Evolutionary conservation across 2,113 vertebrate species (phyloP), one percentile per base, ranked within the genome.

Genomic region (Prietella phreatophila): DNA sequence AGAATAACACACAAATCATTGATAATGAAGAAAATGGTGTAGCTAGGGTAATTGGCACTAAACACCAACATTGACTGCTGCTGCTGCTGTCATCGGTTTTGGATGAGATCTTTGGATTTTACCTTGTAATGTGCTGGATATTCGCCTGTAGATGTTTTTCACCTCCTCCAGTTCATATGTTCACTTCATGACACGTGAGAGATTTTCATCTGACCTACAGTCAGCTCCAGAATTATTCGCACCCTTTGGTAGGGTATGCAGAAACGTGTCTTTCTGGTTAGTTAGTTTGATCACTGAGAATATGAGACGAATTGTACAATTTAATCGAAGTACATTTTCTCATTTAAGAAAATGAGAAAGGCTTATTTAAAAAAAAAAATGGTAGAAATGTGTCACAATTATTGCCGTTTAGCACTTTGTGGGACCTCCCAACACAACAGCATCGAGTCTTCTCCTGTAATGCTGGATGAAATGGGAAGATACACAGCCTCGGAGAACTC

Each of bases 141-240:
- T 1, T 80, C 20, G 56, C 58, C 56, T 27, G 11, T 82, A 39
- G 58, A 60, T 61, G 36, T 25, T 61, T 82, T 11, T 61, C 79
- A 82, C 55, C 55, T 82, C 56, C 56, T 82, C 80, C 33, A 61
- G 56, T 82, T 82, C 55, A 60, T 19, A 42, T 79, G 79, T 33
- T 79, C 14, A 19, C 27, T 79, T 55, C 27, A 30, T 79, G 50
- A 79, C 47, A 55, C 27, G 60, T 19, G 25, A 60, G 79, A 55
- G 1, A n/a, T 56, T 58, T 81, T 36, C 17, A 81, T 58, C 53
- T 81, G 53, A 81, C 55, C 15, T 80, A 33, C 78, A 80, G 78
- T 80, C 78, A 80, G 27, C 30, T 78, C 42, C 13, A 50, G 75
- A 80, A 80, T 19, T 56, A 55, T 80, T 80, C n/a, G 15, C 76